Evolutionary conservation across 1,140 invertebrate species (phyloP).

Genomic region (Apis cerana): DNA sequence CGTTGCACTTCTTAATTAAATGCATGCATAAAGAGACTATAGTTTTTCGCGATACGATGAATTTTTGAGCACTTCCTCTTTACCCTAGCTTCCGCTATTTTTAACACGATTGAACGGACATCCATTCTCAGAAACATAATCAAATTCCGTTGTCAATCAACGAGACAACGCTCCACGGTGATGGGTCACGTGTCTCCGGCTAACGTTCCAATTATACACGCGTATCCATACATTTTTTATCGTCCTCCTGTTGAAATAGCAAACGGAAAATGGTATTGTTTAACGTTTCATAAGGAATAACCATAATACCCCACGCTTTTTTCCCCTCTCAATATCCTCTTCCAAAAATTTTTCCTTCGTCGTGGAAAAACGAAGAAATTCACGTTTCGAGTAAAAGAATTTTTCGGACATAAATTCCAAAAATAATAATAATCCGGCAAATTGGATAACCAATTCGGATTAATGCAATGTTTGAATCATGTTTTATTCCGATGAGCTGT

Average conservation of each 20-base stretch:
- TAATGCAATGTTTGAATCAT: too few species aligned
- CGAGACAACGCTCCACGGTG: neutral
- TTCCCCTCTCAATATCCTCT: too few species aligned
- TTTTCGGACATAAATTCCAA: too few species aligned
- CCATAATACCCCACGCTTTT: too few species aligned
- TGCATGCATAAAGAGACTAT: constrained; percentile 28
- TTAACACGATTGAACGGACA: constrained; percentile 8
- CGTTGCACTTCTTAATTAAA: constrained; percentile 40
- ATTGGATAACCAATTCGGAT: too few species aligned
- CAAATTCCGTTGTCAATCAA: constrained; percentile 34
- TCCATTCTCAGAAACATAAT: constrained; percentile 20
- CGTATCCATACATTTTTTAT: neutral
- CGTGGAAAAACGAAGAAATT: too few species aligned
- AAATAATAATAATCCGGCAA: too few species aligned
- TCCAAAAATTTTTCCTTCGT: too few species aligned
- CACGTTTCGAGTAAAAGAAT: too few species aligned
- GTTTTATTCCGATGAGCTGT: too few species aligned
- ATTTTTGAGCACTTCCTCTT: constrained; percentile 41
- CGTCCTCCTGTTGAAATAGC: neutral
- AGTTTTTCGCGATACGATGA: constrained; percentile 22
- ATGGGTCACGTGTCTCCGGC: constrained; percentile 5
- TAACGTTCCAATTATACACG: constrained; percentile 20
- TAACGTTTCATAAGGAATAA: neutral
- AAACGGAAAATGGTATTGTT: neutral
- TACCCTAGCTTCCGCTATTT: constrained; percentile 3